Base-by-base conservation (phyloP, 2,797 vertebrate genomes). In the Sebastes diploproa region DNA sequence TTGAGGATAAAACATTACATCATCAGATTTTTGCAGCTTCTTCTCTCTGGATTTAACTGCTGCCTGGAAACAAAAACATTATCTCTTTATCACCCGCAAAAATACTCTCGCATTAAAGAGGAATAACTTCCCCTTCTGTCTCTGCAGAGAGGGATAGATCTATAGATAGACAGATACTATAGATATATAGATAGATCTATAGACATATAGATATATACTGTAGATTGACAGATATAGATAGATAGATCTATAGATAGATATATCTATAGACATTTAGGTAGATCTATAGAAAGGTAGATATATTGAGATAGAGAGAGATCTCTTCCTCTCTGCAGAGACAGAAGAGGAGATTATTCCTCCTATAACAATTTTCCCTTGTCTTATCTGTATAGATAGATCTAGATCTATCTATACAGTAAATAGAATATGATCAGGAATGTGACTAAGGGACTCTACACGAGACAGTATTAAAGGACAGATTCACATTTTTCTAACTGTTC, bases 1-100 rank as follows among this genome's bases (percentile, higher is more conserved):
- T 63, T 69, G 80, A 90, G 72, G 65, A 86, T 22, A 79, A 42
- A 56, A 20, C 65, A 78, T 67, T 65, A 77, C 75, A 72, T 80
- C 56, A 82, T 72, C 68, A 55, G 52, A 77, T 87, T 80, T 80
- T 59, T 2, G 5, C 85, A 80, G 74, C 38, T 58, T 78, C 68
- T 42, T 46, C 14, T 64, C 42, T 74, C 52, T 20, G 7, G 9
- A 70, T 76, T 64, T 59, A 73, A 54, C 74, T 46, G 55, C 60
- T 71, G 42, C 72, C 68, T 27, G 5, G 27, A 13, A 80, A 61
- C 58, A 72, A 32, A 67, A 75, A 80, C 73, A 30, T 61, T 18
- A 73, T 59, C 34, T 13, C 62, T 65, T 65, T 54, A 67, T 67
- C 7, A 42, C 32, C 56, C 2, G 16, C 22, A 62, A 63, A 60